Percentiles rank a stretch among this genome's conserved stretches.
These are phyloP conservation scores for Crocidura indochinensis DNA, from an alignment of 2,797 vertebrate genomes.

Conservation along the genomic window DNA sequence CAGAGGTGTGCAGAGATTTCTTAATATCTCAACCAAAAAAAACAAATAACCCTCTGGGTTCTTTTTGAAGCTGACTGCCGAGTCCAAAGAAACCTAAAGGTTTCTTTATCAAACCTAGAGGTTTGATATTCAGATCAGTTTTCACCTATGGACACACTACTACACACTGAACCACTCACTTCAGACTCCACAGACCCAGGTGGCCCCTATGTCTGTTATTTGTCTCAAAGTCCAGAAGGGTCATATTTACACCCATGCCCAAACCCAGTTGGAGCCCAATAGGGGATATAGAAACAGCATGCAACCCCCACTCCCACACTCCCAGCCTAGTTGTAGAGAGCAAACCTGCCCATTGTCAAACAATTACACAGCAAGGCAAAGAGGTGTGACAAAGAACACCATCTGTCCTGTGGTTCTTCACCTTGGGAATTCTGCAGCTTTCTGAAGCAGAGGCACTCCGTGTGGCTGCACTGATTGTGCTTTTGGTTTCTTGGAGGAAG, in stretches of 20 bases:
- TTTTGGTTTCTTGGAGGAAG: not conserved
- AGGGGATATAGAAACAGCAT: not conserved
- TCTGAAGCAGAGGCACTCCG: rapidly evolving
- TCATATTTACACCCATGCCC: not conserved
- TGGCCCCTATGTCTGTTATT: not conserved
- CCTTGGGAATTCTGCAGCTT: not conserved
- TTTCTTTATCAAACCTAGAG: no score
- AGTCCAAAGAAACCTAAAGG: not conserved
- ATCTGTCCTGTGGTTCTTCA: not conserved
- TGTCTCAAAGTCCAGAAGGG: not conserved
- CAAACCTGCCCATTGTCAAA: not conserved
- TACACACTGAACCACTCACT: not conserved
- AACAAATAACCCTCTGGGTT: not conserved
- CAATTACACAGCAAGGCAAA: not conserved
- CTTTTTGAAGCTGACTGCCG: not conserved
- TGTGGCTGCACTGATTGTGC: not conserved
- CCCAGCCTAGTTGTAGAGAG: not conserved
- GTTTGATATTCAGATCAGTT: not conserved
- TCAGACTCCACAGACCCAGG: not conserved
- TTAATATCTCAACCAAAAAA: not conserved
- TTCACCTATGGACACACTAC: not conserved
- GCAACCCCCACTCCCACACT: not conserved
- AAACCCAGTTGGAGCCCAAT: not conserved
- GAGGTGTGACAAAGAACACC: not conserved
- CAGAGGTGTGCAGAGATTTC: not conserved